These are phyloP conservation scores for Hyphantria cunea DNA, from an alignment of 1,140 invertebrate genomes.

Conservation along the genomic window DNA sequence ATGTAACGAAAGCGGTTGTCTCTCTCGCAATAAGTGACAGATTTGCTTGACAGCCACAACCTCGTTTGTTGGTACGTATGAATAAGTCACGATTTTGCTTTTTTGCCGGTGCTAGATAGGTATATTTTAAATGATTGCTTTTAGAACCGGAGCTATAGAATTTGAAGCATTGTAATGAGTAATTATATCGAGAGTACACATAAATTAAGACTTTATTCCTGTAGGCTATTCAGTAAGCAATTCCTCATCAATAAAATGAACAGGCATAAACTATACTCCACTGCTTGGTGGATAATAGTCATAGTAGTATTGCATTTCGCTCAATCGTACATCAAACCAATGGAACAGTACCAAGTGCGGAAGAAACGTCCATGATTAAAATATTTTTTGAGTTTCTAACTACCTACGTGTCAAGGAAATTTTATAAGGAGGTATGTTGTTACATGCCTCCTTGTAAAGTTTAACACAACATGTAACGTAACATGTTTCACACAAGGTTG, in stretches of 20 bases:
- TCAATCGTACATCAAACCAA: too few relatives aligned
- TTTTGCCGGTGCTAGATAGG: conserved; percentile 54
- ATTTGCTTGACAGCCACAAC: conserved; percentile 74
- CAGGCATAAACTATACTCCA: too few relatives aligned
- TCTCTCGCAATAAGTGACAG: conserved; percentile 73
- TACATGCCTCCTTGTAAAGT: too few relatives aligned
- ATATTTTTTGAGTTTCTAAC: too few relatives aligned
- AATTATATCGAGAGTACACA: conserved; percentile 15
- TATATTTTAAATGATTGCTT: conserved; percentile 64
- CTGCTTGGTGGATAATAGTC: too few relatives aligned
- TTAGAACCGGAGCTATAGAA: conserved; percentile 19
- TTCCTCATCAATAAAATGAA: not conserved
- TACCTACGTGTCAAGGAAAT: too few relatives aligned
- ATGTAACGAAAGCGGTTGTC: conserved; percentile 68
- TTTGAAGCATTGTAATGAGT: conserved; percentile 30
- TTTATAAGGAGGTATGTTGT: too few relatives aligned
- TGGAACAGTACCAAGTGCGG: too few relatives aligned
- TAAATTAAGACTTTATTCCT: conserved; percentile 3
- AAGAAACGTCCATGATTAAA: too few relatives aligned
- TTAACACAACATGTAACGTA: too few relatives aligned
- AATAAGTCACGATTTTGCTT: conserved; percentile 72
- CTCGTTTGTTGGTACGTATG: conserved; percentile 67
- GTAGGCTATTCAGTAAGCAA: not conserved
- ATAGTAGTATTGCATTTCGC: too few relatives aligned
- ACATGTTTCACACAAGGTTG: too few relatives aligned